phyloP scores from a whole-genome alignment of 2,797 vertebrate genomes.

The Premnoplex brunnescens region DNA sequence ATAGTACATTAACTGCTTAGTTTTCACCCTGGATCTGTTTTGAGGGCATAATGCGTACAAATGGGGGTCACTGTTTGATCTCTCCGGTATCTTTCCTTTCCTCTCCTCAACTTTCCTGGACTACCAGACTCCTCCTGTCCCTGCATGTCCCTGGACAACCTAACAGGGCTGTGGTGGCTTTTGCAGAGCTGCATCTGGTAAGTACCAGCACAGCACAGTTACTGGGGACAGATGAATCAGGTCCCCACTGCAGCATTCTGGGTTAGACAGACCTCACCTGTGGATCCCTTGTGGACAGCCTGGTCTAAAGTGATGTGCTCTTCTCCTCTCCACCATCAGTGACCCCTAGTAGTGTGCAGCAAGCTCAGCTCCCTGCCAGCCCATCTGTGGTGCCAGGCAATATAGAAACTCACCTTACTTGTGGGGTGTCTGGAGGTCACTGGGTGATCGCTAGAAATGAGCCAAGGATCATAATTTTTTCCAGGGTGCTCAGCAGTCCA shows the following conservation, averaged over 20 bases:
- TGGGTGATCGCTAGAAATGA: background rate
- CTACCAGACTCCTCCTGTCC: background rate
- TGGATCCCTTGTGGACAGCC: background rate
- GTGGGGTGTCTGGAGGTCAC: background rate
- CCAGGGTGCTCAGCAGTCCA: background rate
- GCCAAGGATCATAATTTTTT: background rate
- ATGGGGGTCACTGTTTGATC: background rate
- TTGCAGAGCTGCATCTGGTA: background rate
- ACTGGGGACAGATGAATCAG: background rate
- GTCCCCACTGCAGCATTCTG: background rate
- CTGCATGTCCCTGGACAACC: background rate
- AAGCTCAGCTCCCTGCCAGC: background rate
- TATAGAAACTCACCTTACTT: background rate
- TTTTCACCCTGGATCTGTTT: background rate
- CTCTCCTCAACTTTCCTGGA: background rate
- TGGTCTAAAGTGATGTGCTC: background rate
- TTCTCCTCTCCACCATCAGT: background rate
- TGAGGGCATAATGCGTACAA: fast-evolving
- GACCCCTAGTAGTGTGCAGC: background rate
- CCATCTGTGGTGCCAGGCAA: background rate
- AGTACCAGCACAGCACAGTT: background rate
- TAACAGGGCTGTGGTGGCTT: background rate
- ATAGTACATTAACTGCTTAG: background rate
- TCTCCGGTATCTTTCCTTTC: background rate
- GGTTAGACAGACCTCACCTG: fast-evolving